Conservation (phyloP, 1,140 invertebrate species). For the Drosophila aff. region DNA sequence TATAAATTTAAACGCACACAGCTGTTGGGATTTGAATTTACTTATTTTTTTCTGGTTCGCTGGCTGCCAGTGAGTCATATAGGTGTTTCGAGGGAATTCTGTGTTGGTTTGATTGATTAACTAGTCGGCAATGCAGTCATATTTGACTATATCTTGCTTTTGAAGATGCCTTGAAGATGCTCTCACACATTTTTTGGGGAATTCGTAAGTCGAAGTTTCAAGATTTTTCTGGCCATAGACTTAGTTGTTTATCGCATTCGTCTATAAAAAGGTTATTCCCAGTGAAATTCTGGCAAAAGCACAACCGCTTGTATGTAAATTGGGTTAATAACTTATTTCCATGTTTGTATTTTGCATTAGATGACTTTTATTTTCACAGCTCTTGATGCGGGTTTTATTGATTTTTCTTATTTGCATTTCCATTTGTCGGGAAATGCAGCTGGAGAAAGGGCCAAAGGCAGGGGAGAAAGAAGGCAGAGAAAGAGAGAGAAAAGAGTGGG, state of each 20-base stretch:
- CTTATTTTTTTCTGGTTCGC: slow-evolving; percentile 8
- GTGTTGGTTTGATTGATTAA: slow-evolving; percentile 38
- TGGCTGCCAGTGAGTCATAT: slow-evolving; percentile 12
- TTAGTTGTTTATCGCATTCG: not conserved
- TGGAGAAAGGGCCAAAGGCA: slow-evolving; percentile 4
- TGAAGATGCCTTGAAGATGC: not conserved
- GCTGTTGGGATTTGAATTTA: slow-evolving; percentile 27
- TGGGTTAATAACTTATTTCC: slow-evolving; percentile 73
- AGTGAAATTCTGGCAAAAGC: not conserved
- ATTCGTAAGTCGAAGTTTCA: not conserved
- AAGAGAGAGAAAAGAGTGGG: slow-evolving; percentile 28
- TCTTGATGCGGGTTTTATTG: slow-evolving; percentile 62
- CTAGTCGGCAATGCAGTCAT: slow-evolving; percentile 26
- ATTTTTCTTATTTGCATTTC: slow-evolving; percentile 74
- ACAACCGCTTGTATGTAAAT: slow-evolving; percentile 51
- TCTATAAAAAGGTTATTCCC: slow-evolving; percentile 6
- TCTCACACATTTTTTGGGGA: slow-evolving; percentile 1
- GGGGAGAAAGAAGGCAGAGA: slow-evolving; percentile 1
- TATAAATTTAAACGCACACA: slow-evolving; percentile 49
- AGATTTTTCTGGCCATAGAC: too few species aligned
- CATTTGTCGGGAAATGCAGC: slow-evolving; percentile 39
- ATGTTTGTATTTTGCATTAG: slow-evolving; percentile 60
- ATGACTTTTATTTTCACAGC: slow-evolving; percentile 63
- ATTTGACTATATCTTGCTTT: not conserved
- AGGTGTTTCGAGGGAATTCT: slow-evolving; percentile 16